Percentiles rank a stretch among this genome's conserved stretches.
phyloP scores from a whole-genome alignment of 2,888 invertebrate genomes.

The Prosopocoilus inquinatus region DNA sequence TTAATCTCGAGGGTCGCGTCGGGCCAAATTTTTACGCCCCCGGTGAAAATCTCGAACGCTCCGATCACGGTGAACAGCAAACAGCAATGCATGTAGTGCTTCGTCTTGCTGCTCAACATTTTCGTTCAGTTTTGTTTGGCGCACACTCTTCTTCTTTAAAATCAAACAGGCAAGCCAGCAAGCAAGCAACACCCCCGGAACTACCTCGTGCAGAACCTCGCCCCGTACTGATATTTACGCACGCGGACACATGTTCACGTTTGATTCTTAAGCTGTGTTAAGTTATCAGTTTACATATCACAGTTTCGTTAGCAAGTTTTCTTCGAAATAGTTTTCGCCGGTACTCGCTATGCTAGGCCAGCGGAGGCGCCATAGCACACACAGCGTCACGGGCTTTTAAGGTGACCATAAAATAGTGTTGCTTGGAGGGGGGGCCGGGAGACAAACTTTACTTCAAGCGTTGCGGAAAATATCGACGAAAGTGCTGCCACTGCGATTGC shows the following conservation, averaged over 20 bases:
- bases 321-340: neutral
- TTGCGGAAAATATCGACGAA: no score
- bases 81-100: conserved; percentile 79
- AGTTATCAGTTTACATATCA: conserved; percentile 3
- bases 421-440: neutral
- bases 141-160: conserved; percentile 2
- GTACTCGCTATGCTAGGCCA: neutral
- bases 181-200: conserved; percentile 12
- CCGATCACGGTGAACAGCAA: conserved; percentile 72
- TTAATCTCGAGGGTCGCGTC: conserved; percentile 63
- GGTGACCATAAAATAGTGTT: neutral
- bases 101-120: conserved; percentile 63
- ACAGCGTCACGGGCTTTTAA: neutral
- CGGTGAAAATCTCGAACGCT: conserved; percentile 62
- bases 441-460: no score
- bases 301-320: conserved; percentile 14
- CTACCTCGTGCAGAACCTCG: conserved; percentile 1
- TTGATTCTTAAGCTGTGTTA: neutral
- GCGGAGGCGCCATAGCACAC: neutral
- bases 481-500: neutral
- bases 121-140: neutral
- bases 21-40: conserved; percentile 51
- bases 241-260: neutral
- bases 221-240: conserved; percentile 3
- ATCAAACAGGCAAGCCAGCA: neutral